These are phyloP conservation scores for Orthonevra nobilis DNA, from an alignment of 2,888 invertebrate genomes.

Conservation along the genomic window DNA sequence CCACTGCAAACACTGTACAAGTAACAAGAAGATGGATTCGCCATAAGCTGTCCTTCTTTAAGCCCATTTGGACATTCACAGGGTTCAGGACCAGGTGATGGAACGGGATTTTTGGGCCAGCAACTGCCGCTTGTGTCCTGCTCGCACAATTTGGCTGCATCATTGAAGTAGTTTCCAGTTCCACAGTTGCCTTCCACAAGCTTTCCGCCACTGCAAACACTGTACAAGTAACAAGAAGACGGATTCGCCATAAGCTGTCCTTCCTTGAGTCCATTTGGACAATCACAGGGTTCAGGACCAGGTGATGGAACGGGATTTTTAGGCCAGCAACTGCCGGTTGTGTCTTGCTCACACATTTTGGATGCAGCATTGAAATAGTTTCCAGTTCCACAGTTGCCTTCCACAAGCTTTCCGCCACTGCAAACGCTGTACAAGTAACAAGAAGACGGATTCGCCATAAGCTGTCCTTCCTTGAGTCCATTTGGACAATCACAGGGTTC, in stretches of 20 bases:
- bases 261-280: conserved; percentile 15
- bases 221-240: conserved; percentile 65
- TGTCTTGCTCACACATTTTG: conserved; percentile 42
- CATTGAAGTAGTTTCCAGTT: conserved; percentile 69
- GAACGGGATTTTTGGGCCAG: conserved; percentile 18
- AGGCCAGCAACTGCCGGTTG: conserved; percentile 24
- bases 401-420: conserved; percentile 44
- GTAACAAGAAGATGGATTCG: no score
- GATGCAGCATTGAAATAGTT: conserved; percentile 55
- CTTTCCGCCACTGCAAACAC: conserved; percentile 66
- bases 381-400: conserved; percentile 60
- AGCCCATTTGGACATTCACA: no score
- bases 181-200: conserved; percentile 72
- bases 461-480: conserved; percentile 25
- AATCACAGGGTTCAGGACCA: background rate
- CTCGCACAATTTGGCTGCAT: conserved; percentile 43
- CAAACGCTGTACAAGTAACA: conserved; percentile 47
- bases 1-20: no score
- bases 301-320: conserved; percentile 15
- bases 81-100: no score
- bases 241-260: background rate
- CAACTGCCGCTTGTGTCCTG: conserved; percentile 39
- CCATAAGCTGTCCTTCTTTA: no score
- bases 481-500: conserved; percentile 15
- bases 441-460: background rate